These are phyloP conservation scores for Hipposideros armiger DNA, from an alignment of 2,113 vertebrate species.

Conservation along the genomic window DNA sequence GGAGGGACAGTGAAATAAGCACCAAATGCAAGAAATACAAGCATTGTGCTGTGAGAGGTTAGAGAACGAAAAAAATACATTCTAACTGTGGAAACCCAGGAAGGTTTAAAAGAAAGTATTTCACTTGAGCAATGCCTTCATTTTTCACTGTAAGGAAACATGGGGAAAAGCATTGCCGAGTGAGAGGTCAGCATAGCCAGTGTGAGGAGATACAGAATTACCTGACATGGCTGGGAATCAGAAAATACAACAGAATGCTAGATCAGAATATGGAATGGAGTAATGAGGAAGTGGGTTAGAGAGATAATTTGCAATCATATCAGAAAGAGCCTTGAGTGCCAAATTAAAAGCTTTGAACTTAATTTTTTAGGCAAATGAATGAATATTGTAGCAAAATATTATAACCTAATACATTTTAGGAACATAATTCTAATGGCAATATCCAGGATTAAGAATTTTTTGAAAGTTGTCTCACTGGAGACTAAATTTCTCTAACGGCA, in stretches of 20 bases:
- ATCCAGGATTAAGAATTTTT: neutral
- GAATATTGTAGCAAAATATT: neutral
- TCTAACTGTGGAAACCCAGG: neutral
- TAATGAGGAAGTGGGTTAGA: neutral
- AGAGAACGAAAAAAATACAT: neutral
- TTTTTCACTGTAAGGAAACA: neutral
- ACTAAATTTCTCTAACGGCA: neutral
- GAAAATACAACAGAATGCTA: neutral
- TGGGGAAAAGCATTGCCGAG: neutral
- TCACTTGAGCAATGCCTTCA: neutral
- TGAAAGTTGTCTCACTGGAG: neutral
- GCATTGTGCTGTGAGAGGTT: neutral
- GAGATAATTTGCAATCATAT: neutral
- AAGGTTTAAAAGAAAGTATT: neutral
- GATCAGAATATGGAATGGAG: neutral
- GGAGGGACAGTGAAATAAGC: neutral
- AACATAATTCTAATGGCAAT: neutral
- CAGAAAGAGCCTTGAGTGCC: neutral
- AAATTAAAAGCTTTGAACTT: neutral
- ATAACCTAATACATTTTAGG: slow-evolving; percentile 9
- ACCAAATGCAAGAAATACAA: slow-evolving; percentile 6
- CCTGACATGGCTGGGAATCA: neutral
- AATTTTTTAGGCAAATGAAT: slow-evolving; percentile 21
- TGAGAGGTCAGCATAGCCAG: neutral
- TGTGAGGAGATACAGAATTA: neutral